Conservation (phyloP, 2,113 vertebrate species). For the Lagopus leucura region DNA sequence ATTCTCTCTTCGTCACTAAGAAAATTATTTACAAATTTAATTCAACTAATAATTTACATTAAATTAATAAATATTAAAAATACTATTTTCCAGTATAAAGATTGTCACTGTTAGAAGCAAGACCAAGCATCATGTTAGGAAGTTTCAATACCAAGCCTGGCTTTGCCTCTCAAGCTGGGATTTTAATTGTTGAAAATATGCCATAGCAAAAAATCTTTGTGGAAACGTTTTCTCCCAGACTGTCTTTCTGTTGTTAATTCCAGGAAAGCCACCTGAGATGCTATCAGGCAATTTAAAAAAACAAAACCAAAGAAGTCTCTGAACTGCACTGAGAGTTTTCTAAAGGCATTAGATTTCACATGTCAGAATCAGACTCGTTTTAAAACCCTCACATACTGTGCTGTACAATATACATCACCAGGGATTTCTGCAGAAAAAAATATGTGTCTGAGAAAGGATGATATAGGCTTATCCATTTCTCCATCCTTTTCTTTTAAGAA, state of each 20-base stretch:
- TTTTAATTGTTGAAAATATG: not conserved
- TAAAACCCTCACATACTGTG: not conserved
- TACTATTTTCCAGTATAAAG: not conserved
- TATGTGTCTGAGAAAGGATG: not conserved
- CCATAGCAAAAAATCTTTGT: not conserved
- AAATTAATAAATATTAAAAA: not conserved
- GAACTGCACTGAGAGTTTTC: not conserved
- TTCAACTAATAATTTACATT: not conserved
- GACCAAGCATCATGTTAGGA: not conserved
- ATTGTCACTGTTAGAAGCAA: not conserved
- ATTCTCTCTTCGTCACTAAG: not conserved
- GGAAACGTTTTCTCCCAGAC: not conserved
- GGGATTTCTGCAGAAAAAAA: not conserved
- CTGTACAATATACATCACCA: not conserved
- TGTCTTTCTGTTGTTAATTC: not conserved
- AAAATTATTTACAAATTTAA: not conserved
- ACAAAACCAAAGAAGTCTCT: not conserved
- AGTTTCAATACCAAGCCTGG: not conserved
- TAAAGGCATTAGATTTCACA: not conserved
- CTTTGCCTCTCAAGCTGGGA: conserved; percentile 25
- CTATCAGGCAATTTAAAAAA: not conserved
- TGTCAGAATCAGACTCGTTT: not conserved
- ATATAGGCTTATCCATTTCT: not conserved
- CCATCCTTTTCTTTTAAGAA: not conserved
- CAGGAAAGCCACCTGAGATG: not conserved